phyloP scores from a whole-genome alignment of 2,113 vertebrate genomes.

The Piprites chloris region DNA sequence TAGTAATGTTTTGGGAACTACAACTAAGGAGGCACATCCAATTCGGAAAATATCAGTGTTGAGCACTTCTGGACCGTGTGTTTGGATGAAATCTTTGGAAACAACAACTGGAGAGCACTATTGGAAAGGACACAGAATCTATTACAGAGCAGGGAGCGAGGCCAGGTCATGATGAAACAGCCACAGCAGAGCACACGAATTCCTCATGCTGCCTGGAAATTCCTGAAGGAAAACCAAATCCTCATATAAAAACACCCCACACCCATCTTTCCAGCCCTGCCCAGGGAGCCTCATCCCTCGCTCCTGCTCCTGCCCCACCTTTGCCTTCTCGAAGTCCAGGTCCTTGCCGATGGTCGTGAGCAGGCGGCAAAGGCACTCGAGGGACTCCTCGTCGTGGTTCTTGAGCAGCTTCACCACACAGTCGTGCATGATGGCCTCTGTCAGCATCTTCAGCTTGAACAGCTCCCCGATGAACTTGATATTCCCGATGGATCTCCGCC shows the following conservation, averaged over 20 bases:
- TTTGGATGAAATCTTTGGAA: neutral
- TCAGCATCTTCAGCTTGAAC: conserved; percentile 98
- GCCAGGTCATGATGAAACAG: neutral
- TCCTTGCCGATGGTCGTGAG: conserved; percentile 98
- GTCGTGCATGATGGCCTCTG: conserved; percentile 98
- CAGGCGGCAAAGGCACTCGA: conserved; percentile 94
- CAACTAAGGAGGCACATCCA: neutral
- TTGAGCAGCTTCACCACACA: conserved; percentile 97
- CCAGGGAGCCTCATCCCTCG: neutral
- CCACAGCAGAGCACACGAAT: neutral
- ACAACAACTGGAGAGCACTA: neutral
- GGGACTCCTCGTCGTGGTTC: conserved; percentile 93
- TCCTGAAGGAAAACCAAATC: neutral
- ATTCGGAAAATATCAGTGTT: accelerated
- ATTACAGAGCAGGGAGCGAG: neutral
- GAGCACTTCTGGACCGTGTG: neutral
- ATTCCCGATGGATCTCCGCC: conserved; percentile 94
- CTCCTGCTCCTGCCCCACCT: conserved; percentile 73
- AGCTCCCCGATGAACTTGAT: conserved; percentile 98
- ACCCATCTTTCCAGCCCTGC: neutral
- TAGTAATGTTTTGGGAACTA: neutral
- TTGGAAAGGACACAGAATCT: neutral
- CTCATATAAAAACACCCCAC: neutral
- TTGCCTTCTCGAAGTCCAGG: conserved; percentile 97
- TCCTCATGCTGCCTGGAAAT: neutral